Evolutionary conservation across 2,113 vertebrate genomes (phyloP).

Genomic region (Forbesichthys papilliferus): DNA sequence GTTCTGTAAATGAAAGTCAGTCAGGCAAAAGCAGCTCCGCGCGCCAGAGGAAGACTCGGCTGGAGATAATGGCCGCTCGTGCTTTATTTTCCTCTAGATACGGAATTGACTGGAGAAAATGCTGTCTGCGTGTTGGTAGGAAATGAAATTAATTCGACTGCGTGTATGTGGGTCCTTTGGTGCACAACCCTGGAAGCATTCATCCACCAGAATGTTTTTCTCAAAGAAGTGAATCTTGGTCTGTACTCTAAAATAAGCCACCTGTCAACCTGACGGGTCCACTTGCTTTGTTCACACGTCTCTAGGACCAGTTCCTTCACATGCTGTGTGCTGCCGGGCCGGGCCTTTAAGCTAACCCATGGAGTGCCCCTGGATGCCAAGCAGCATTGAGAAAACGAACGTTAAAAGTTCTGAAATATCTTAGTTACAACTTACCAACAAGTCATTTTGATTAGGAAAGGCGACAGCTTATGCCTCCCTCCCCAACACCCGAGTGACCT

Average conservation of each 20-base stretch:
- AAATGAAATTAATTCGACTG: constrained; percentile 48
- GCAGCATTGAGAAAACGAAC: constrained; percentile 12
- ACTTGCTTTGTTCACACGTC: background rate
- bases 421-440: constrained; percentile 2
- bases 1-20: constrained; percentile 73
- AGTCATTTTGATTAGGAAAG: constrained; percentile 3
- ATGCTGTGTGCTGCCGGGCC: no score
- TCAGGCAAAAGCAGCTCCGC: constrained; percentile 64
- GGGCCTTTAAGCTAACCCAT: no score
- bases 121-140: constrained; percentile 43
- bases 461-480: background rate
- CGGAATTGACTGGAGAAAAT: constrained; percentile 48
- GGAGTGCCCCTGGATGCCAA: constrained; percentile 3
- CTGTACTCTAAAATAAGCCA: no score
- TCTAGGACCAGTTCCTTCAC: constrained; percentile 11
- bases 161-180: constrained; percentile 4
- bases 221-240: constrained; percentile 14
- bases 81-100: constrained; percentile 59
- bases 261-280: no score
- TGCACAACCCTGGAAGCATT: constrained; percentile 29
- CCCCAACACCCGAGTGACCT: no score
- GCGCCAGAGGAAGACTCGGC: constrained; percentile 52
- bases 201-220: constrained; percentile 39
- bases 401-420: constrained; percentile 11
- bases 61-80: constrained; percentile 60